Percentiles rank a stretch among this genome's conserved stretches.
These are phyloP conservation scores for Oreochromis aureus DNA, from an alignment of 2,113 vertebrate genomes.

Conservation along the genomic window DNA sequence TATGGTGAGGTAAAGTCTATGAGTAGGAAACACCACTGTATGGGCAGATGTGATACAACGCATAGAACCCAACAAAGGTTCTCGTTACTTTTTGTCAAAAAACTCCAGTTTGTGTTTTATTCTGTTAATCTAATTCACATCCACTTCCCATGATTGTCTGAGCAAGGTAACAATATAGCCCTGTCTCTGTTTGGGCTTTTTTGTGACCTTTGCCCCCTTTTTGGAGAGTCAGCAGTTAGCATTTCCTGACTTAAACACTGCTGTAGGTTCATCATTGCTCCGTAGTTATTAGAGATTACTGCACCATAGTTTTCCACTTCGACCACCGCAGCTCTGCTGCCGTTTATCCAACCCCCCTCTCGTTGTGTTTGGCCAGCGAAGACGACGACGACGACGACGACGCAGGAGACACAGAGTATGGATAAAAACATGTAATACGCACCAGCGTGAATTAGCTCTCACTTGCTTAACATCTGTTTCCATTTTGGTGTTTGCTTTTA, in stretches of 20 bases:
- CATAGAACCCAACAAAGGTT: neutral
- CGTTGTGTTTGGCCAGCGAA: conserved; percentile 56
- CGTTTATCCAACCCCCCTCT: conserved; percentile 7
- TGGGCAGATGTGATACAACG: neutral
- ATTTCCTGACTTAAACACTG: neutral
- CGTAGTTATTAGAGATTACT: neutral
- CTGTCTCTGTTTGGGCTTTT: neutral
- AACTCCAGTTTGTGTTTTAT: neutral
- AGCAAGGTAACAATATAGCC: neutral
- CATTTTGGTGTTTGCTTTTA: conserved; percentile 65
- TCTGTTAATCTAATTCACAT: neutral
- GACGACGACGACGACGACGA: conserved; percentile 42
- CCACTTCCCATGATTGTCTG: neutral
- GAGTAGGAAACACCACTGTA: neutral
- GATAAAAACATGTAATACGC: conserved; percentile 44
- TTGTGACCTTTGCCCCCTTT: neutral
- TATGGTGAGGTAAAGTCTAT: neutral
- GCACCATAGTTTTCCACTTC: conserved; percentile 15
- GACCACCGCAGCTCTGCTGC: neutral
- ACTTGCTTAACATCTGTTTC: conserved; percentile 66
- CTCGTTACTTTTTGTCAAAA: neutral
- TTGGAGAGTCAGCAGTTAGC: neutral
- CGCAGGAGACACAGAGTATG: conserved; percentile 18
- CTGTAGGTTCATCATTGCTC: neutral
- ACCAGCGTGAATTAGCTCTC: conserved; percentile 27